Percentiles rank a stretch among this genome's conserved stretches.
Conservation (phyloP, 1,140 invertebrate genomes). For the Coelopa frigida region DNA sequence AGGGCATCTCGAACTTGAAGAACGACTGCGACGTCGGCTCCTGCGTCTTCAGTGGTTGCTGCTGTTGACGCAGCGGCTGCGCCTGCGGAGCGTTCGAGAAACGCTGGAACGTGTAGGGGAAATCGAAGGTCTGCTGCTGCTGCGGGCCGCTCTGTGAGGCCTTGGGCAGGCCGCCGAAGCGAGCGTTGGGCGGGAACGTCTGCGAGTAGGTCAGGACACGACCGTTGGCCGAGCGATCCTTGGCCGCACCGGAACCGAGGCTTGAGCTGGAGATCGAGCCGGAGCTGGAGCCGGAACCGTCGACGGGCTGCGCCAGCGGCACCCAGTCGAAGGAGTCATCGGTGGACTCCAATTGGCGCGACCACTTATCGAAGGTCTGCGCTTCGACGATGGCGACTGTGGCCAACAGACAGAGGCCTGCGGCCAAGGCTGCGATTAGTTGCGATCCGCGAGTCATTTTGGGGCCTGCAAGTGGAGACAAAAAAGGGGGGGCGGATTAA, state of each 20-base stretch:
- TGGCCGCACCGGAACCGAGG: slow-evolving; percentile 7
- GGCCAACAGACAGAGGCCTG: slow-evolving; percentile 24
- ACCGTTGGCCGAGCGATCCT: slow-evolving; percentile 36
- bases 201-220: slow-evolving; percentile 40
- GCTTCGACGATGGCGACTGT: slow-evolving; percentile 12
- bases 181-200: slow-evolving; percentile 33
- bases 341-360: slow-evolving; percentile 32
- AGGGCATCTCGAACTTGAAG: slow-evolving; percentile 43
- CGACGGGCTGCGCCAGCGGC: slow-evolving; percentile 33
- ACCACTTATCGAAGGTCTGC: slow-evolving; percentile 33
- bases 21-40: slow-evolving; percentile 42
- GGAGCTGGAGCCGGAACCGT: slow-evolving; percentile 12
- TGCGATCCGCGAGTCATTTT: slow-evolving; percentile 34
- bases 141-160: slow-evolving; percentile 14
- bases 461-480: slow-evolving; percentile 21
- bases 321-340: slow-evolving; percentile 36
- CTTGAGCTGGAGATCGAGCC: not conserved
- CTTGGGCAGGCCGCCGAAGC: slow-evolving; percentile 32
- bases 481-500: not conserved
- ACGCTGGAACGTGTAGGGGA: slow-evolving; percentile 34
- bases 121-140: slow-evolving; percentile 24
- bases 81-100: slow-evolving; percentile 26
- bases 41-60: slow-evolving; percentile 15
- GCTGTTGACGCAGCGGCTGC: slow-evolving; percentile 18
- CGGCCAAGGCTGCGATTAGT: slow-evolving; percentile 19